Base-by-base conservation (phyloP, 2,113 vertebrate species). In the Carassius auratus region DNA sequence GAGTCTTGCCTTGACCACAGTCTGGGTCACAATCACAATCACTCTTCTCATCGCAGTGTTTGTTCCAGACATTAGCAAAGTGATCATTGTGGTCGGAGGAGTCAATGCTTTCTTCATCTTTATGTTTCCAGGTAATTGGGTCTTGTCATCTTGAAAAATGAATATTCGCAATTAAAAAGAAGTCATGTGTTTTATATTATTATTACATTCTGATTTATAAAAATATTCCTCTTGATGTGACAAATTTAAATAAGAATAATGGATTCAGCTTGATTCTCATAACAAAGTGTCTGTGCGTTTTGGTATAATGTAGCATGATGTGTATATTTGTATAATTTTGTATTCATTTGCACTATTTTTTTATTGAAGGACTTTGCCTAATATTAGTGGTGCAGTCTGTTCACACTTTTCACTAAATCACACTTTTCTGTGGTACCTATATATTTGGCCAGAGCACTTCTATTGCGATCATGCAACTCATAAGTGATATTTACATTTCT, bases 51-150 rank as follows among this genome's bases (percentile, higher is more conserved):
- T 97, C 2, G 96, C 97, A 64, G 87, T 96, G 1, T 94, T 96
- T 0, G 94, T 98, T 7, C 98, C 98, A 0, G 97, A 98, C 94
- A 98, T 99, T 21, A 94, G 97, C 57, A 92, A 97, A 61, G 94
- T 99, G 88, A 96, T 99, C 12, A 93, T 96, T 0, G 89, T 97
- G 89, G 97, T 98, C 0, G 98, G 98, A 0, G 96, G 98, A 15
- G 92, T 98, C 93, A 97, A 97, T 0, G 95, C 98, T 9, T 97
- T 97, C 90, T 99, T 99, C 93, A 99, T 99, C 94, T 98, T 99
- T 90, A 96, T 97, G 87, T 99, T 99, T 84, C 98, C 98, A 92
- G 97, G 98, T 97, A 87, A 33, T 33, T 59, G 1, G 12, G 64
- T 8, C n/a, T 62, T 38, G 50, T 36, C 33, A 19, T 21, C 17